Conservation (phyloP, 2,797 vertebrate genomes). For the Liparis tanakae region DNA sequence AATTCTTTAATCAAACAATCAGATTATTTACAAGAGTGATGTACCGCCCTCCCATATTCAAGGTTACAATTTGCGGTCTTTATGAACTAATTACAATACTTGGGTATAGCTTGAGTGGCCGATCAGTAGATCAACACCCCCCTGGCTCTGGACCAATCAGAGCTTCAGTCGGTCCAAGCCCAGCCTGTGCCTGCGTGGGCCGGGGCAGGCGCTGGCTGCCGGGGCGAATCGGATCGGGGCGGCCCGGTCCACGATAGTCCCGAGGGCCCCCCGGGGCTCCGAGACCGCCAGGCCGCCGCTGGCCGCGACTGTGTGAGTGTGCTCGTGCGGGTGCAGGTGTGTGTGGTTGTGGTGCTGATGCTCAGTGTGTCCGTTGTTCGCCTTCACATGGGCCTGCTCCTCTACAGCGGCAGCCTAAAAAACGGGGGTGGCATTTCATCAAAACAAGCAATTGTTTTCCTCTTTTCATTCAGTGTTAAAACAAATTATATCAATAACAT, state of each 20-base stretch:
- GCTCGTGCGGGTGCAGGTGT: conserved; percentile 67
- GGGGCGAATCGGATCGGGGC: conserved; percentile 56
- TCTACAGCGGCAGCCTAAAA: conserved; percentile 52
- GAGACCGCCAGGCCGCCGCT: conserved; percentile 4
- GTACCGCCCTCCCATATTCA: neutral
- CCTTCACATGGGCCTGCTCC: conserved; percentile 34
- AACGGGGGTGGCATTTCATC: neutral
- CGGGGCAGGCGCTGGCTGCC: conserved; percentile 63
- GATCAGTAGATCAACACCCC: neutral
- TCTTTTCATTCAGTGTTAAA: neutral
- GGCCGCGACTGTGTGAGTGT: conserved; percentile 39
- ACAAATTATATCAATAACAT: neutral
- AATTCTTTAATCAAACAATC: conserved; percentile 32
- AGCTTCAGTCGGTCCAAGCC: conserved; percentile 42
- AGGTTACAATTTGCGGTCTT: neutral
- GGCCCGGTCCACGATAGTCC: conserved; percentile 50
- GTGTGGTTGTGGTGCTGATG: conserved; percentile 63
- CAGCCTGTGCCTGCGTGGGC: conserved; percentile 58
- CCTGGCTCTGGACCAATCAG: conserved; percentile 41
- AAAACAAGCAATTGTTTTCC: neutral
- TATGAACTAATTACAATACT: conserved; percentile 1
- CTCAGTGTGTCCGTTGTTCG: conserved; percentile 25
- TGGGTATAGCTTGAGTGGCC: neutral
- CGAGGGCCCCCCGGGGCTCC: conserved; percentile 27
- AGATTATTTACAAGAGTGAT: conserved; percentile 14